Evolutionary conservation across 2,888 invertebrate genomes (phyloP), one percentile per base, ranked within the genome.

Genomic region (Fissipunctia ypsillon): DNA sequence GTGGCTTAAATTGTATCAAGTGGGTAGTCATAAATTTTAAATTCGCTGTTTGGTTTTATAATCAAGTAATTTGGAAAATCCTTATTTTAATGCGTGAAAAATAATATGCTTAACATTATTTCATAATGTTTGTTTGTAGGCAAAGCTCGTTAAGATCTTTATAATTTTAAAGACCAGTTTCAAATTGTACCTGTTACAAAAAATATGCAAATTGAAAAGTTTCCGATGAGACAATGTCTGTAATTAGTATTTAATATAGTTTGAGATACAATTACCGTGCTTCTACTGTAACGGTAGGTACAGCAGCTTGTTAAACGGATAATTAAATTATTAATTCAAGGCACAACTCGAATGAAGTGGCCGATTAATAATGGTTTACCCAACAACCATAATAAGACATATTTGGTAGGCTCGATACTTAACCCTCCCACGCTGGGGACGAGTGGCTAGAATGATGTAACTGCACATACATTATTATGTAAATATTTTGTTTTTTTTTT

Each of bases 391-490:
- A 71, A 57, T 61, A 52, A 68, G 50, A 61, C 60, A 25, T 79
- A 83, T 67, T 83, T 69, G 80, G 75, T 66, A 45, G 48, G 38
- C 41, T 59, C 43, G 48, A 60, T 45, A 70, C 68, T 68, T 71
- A 66, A 71, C 50, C 59, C 80, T 69, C 83, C 80, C 66, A 83
- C 81, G n/a, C 38, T 12, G n/a, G 7, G 25, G 25, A 63, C 63
- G 45, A 74, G 80, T 59, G 64, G 60, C 12, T 25, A 41, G 16
- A 60, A 50, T 82, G 69, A 78, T 45, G 78, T 82, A 73, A 82
- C 28, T 31, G 19, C 16, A 25, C 19, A 64, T 52, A 61, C 14
- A 35, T 50, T 61, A 65, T 68, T 28, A 43, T 38, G 45, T 65
- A 56, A 59, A 64, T 48, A 63, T 52, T n/a, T 31, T 31, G 19